Conservation (phyloP, 2,797 vertebrate genomes). For the Alfaro cultratus region DNA sequence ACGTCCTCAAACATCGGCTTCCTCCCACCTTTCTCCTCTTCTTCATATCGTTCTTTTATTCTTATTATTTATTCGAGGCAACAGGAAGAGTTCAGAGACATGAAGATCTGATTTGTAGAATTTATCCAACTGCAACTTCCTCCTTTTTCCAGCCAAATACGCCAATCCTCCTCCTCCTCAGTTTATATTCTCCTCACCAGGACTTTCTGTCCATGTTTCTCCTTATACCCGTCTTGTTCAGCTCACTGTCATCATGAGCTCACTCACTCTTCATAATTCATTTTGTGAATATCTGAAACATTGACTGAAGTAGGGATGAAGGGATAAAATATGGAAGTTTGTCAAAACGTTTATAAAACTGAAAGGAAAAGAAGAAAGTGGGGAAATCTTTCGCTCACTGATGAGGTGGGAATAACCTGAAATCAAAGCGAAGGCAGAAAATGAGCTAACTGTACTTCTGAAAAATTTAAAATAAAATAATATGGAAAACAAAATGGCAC, state of each 20-base stretch:
- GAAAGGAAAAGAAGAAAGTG: not conserved
- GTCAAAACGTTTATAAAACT: not conserved
- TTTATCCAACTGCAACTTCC: slow-evolving; percentile 30
- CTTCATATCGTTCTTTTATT: not conserved
- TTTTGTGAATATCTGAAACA: not conserved
- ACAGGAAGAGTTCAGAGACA: slow-evolving; percentile 5
- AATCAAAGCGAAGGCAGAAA: not conserved
- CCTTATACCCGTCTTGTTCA: not conserved
- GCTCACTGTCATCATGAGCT: not conserved
- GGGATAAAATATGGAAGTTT: not conserved
- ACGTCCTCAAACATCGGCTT: not conserved
- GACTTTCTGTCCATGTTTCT: not conserved
- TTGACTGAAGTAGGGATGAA: not conserved
- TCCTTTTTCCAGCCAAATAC: slow-evolving; percentile 32
- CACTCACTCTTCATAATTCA: not conserved
- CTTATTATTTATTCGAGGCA: not conserved
- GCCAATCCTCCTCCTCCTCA: not conserved
- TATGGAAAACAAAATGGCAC: not conserved
- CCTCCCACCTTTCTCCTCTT: not conserved
- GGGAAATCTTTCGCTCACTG: not conserved
- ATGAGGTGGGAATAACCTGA: not conserved
- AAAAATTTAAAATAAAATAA: not conserved
- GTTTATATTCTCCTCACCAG: not conserved
- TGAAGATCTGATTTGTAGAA: slow-evolving; percentile 24
- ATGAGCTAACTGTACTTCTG: not conserved